These are phyloP conservation scores for Aphrocallistes beatrix DNA, from an alignment of 37 sponge, comb jelly and placozoan species.

Conservation along the genomic window DNA sequence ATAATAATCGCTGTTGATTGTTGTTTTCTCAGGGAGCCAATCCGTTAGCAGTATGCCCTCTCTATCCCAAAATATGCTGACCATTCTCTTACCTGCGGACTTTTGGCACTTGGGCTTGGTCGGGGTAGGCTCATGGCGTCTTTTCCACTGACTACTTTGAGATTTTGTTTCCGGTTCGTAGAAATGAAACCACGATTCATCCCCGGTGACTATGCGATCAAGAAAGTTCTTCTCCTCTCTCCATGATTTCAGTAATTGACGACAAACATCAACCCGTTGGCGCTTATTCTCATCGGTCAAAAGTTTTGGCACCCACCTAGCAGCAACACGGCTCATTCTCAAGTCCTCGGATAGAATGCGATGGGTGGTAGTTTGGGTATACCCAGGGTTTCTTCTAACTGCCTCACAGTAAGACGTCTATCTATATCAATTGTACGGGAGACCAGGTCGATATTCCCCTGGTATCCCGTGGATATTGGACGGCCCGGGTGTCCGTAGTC, in stretches of 20 bases:
- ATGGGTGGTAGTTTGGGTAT: background rate
- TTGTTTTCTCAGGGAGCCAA: constrained; percentile 12
- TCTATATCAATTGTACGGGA: background rate
- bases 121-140: constrained; percentile 11
- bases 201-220: constrained; percentile 9
- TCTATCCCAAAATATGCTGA: background rate
- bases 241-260: constrained; percentile 7
- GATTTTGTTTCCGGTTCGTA: constrained; percentile 3
- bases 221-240: constrained; percentile 9
- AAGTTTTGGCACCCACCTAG: background rate
- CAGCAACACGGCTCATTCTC: background rate
- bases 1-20: constrained; percentile 2
- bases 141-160: background rate
- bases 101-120: constrained; percentile 7
- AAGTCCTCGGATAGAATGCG: constrained; percentile 16
- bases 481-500: background rate
- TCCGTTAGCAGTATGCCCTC: background rate
- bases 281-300: constrained; percentile 14
- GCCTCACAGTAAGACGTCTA: constrained; percentile 11
- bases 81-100: background rate
- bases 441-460: background rate
- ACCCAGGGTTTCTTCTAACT: background rate
- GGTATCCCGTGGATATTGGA: background rate
- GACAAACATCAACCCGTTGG: background rate
- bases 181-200: constrained; percentile 13